phyloP scores from a whole-genome alignment of 2,888 invertebrate genomes.

The Temnothorax rugatulus region DNA sequence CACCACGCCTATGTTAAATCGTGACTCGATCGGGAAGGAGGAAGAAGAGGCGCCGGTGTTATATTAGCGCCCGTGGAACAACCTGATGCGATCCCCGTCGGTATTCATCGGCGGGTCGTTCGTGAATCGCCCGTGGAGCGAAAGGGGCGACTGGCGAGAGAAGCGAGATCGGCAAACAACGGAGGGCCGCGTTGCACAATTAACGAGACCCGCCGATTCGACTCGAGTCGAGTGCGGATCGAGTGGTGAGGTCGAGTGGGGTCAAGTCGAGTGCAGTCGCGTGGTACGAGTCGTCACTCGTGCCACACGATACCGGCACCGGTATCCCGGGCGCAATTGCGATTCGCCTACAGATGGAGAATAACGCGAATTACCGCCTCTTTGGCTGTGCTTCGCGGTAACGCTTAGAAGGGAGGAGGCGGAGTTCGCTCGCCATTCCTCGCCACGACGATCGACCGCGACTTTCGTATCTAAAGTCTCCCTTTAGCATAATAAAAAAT shows the following conservation, averaged over 20 bases:
- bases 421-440: slow-evolving; percentile 38
- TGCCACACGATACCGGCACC: slow-evolving; percentile 25
- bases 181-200: slow-evolving; percentile 68
- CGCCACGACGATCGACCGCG: neutral
- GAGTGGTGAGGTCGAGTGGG: slow-evolving; percentile 44
- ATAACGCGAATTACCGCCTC: slow-evolving; percentile 21
- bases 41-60: slow-evolving; percentile 70
- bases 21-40: slow-evolving; percentile 80
- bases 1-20: slow-evolving; percentile 82
- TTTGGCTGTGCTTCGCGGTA: neutral
- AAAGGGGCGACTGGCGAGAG: slow-evolving; percentile 56
- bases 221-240: slow-evolving; percentile 35
- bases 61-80: slow-evolving; percentile 69
- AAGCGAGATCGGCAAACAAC: slow-evolving; percentile 69
- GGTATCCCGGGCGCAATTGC: slow-evolving; percentile 44
- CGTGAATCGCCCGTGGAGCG: slow-evolving; percentile 73
- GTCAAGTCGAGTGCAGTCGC: slow-evolving; percentile 59
- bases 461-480: neutral
- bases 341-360: slow-evolving; percentile 34
- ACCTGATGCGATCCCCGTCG: slow-evolving; percentile 69
- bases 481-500: neutral
- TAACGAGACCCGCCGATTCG: slow-evolving; percentile 70
- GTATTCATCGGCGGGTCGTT: slow-evolving; percentile 63
- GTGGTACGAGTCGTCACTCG: slow-evolving; percentile 59
- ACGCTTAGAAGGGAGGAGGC: slow-evolving; percentile 4